A percentile compares a stretch with the other conserved stretches of the same genome.
Evolutionary conservation across 2,797 vertebrate genomes (phyloP).

Genomic region (Trichosurus vulpecula): DNA sequence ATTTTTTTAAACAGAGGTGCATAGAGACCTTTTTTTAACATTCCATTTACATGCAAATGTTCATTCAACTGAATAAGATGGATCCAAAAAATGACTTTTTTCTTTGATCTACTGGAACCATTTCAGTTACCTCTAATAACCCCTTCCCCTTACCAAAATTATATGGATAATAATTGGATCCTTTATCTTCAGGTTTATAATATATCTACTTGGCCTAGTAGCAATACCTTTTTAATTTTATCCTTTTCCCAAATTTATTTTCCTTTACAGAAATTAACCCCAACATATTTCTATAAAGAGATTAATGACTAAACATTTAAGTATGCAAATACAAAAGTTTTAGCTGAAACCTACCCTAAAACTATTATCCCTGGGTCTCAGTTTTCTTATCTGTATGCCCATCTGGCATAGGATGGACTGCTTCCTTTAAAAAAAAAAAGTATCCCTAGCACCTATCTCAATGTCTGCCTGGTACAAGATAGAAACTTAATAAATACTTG

Average conservation of each 20-base stretch:
- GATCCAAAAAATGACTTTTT: background rate
- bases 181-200: background rate
- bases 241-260: background rate
- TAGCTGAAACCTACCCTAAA: background rate
- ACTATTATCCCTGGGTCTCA: no score
- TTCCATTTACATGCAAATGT: background rate
- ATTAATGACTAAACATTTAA: background rate
- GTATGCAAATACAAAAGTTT: background rate
- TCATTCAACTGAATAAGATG: background rate
- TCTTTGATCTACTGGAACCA: background rate
- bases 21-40: no score
- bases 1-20: background rate
- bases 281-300: background rate
- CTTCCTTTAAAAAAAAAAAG: no score
- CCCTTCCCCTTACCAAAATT: background rate
- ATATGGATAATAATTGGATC: background rate
- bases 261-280: background rate
- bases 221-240: background rate
- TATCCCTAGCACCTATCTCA: background rate
- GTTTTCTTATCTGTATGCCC: background rate
- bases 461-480: background rate
- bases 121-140: background rate
- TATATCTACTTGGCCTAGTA: background rate
- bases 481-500: background rate
- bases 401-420: background rate